Evolutionary conservation across 2,888 invertebrate genomes (phyloP).

Genomic region (Platycheirus rosarum): DNA sequence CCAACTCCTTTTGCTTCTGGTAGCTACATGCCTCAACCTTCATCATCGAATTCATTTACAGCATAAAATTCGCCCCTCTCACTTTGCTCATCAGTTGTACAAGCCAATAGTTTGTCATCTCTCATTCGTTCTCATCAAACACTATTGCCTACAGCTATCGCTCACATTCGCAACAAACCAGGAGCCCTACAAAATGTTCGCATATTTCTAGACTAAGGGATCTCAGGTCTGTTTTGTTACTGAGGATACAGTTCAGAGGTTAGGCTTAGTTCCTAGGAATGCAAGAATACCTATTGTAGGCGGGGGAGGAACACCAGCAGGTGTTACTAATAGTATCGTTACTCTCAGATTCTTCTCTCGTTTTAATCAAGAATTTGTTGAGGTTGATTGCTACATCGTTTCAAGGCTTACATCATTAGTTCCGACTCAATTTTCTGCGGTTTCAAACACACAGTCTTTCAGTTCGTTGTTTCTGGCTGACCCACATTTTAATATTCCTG

Average conservation of each 20-base stretch:
- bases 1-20: not conserved
- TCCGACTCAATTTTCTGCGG: not conserved
- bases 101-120: slow-evolving; percentile 8
- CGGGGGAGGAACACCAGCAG: slow-evolving; percentile 22
- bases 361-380: slow-evolving; percentile 9
- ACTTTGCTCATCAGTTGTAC: slow-evolving; percentile 15
- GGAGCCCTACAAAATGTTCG: slow-evolving; percentile 16
- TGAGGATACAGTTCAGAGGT: slow-evolving; percentile 12
- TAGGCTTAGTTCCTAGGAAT: slow-evolving; percentile 4
- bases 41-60: too few relatives aligned
- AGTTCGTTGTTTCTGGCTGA: slow-evolving; percentile 3
- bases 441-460: slow-evolving; percentile 14
- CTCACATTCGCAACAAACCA: not conserved
- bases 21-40: too few relatives aligned
- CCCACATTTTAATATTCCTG: slow-evolving; percentile 24
- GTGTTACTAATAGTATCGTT: slow-evolving; percentile 10
- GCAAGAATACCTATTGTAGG: slow-evolving; percentile 16
- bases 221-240: slow-evolving; percentile 22
- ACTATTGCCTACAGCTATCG: slow-evolving; percentile 6
- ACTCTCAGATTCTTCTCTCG: slow-evolving; percentile 8
- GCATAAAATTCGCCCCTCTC: not conserved
- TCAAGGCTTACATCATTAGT: slow-evolving; percentile 10
- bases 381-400: slow-evolving; percentile 12
- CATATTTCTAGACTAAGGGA: slow-evolving; percentile 21
- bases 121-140: not conserved